Percentiles rank a stretch among this genome's conserved stretches.
Evolutionary conservation across 1,140 invertebrate genomes (phyloP).

Genomic region (Temnothorax curvispinosus): DNA sequence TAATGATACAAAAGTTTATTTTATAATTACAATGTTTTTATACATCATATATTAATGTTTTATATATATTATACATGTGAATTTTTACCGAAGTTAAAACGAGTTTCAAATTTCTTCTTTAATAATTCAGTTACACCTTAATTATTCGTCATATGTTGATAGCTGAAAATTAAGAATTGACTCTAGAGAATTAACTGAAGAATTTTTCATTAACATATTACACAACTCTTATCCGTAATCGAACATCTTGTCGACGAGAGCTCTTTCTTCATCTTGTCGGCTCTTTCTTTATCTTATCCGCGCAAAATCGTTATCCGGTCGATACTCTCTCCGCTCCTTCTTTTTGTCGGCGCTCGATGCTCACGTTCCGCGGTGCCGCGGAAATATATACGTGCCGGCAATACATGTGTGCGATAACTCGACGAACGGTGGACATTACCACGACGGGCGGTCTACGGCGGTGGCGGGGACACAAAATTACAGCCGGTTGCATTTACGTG

Average conservation of each 20-base stretch:
- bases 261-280: constrained; percentile 3
- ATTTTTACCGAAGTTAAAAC: not conserved
- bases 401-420: constrained; percentile 66
- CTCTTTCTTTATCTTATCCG: constrained; percentile 14
- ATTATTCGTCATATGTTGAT: not conserved
- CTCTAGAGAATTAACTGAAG: not conserved
- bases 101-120: not conserved
- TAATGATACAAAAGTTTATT: not conserved
- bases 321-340: constrained; percentile 19
- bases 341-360: constrained; percentile 24
- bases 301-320: constrained; percentile 47
- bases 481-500: constrained; percentile 71
- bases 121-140: not conserved
- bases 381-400: constrained; percentile 44
- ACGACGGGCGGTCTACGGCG: constrained; percentile 50
- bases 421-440: constrained; percentile 66
- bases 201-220: not conserved
- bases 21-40: not conserved
- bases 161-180: not conserved
- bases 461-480: constrained; percentile 68
- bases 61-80: not conserved
- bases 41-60: not conserved
- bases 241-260: constrained; percentile 26
- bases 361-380: constrained; percentile 36
- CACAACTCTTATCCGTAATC: not conserved